These are phyloP conservation scores for Pygoscelis adeliae DNA, from an alignment of 2,113 vertebrate species.

Conservation along the genomic window DNA sequence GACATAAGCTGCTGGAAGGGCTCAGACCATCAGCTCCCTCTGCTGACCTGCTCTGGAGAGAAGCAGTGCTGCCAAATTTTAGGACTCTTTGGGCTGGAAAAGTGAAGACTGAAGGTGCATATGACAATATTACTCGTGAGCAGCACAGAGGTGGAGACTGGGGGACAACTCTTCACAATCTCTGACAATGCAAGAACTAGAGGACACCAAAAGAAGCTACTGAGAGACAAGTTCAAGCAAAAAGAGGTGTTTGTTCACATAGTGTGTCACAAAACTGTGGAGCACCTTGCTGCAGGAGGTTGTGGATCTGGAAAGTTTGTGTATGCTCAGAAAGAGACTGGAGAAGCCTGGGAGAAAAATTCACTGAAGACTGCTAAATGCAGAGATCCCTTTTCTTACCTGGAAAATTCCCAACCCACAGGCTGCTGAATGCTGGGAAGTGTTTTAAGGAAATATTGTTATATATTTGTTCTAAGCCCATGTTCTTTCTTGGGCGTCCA, in stretches of 20 bases:
- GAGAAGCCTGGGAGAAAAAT: background rate
- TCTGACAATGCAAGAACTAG: background rate
- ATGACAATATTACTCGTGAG: background rate
- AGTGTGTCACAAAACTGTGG: background rate
- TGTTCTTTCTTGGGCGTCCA: conserved; percentile 31
- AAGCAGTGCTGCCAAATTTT: background rate
- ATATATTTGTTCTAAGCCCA: background rate
- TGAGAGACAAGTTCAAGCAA: background rate
- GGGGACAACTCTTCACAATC: background rate
- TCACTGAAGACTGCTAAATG: background rate
- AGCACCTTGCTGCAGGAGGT: background rate
- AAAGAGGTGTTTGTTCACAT: background rate
- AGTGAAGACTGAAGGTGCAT: background rate
- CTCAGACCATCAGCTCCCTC: conserved; percentile 55
- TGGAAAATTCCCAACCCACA: background rate
- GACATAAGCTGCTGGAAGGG: background rate
- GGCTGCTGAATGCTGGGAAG: conserved; percentile 36
- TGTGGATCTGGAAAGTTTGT: background rate
- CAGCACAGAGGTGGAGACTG: background rate
- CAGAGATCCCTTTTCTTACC: background rate
- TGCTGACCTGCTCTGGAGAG: conserved; percentile 5
- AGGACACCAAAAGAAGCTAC: background rate
- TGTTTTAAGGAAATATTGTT: conserved; percentile 21
- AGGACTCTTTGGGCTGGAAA: background rate
- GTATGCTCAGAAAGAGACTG: background rate